Evolutionary conservation across 2,888 invertebrate species (phyloP), one percentile per base, ranked within the genome.

Genomic region (Sicus ferrugineus): DNA sequence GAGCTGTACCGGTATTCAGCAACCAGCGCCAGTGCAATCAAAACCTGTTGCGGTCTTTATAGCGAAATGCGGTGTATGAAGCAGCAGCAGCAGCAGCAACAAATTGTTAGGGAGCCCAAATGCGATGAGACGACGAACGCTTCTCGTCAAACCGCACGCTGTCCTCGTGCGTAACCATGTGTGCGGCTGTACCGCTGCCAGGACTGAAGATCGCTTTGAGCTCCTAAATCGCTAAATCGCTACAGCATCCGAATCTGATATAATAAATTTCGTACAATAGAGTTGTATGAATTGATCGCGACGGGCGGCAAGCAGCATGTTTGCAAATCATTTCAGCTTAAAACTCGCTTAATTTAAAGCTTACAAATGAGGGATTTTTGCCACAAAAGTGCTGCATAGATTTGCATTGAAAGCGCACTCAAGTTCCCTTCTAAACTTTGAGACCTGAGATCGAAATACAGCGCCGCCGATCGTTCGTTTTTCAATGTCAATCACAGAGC

Each of bases 41-140:
- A 61, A 61, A 61, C 61, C 61, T 61, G 61, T 61, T 61, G 61
- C 23, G 61, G 7, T 21, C 3, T 61, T 61, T 34, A 21, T 42
- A 42, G 16, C 26, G 38, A 61, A 42, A 19, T 42, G 7, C 6
- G 14, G 7, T 42, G 21, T 2, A 26, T 7, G 28, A 9, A 11
- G 16, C 7, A 26, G 23, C 7, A 54, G 54, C 42, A 9, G 42
- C 14, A 42, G n/a, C 3, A 42, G n/a, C 1, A 42, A 2, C 42
- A 42, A 42, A 42, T 42, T 42, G 42, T 4, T 42, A n/a, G 42
- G 42, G n/a, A 42, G n/a, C n/a, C n/a, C n/a, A 42, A 42, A 42
- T 42, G n/a, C 11, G 42, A 42, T 42, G 42, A n/a, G 42, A 3
- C 42, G 42, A 16, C 42, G 42, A 42, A n/a, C 42, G n/a, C n/a